Conservation (phyloP, 2,888 invertebrate species). For the Crioceris asparagi region DNA sequence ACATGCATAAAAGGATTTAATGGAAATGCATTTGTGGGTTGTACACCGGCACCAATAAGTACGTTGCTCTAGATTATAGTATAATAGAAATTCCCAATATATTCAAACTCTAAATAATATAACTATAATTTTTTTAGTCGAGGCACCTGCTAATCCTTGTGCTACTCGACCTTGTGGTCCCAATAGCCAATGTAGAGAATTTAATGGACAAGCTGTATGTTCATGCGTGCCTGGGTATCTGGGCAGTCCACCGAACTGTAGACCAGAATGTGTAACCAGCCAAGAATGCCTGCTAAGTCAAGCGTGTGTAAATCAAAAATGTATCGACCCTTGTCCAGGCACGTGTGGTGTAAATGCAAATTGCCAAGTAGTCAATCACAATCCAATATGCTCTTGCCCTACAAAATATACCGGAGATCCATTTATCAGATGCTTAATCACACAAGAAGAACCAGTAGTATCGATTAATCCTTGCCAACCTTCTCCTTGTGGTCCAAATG, state of each 20-base stretch:
- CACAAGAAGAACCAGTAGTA: constrained; percentile 26
- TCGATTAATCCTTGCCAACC: constrained; percentile 60
- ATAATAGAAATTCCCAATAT: background rate
- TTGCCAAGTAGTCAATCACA: constrained; percentile 71
- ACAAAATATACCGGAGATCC: constrained; percentile 61
- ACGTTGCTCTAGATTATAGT: constrained; percentile 9
- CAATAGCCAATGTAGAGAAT: constrained; percentile 63
- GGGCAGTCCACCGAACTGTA: constrained; percentile 66
- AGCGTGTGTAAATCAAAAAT: constrained; percentile 70
- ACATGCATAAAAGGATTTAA: constrained; percentile 53
- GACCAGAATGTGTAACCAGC: constrained; percentile 66
- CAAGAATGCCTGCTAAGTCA: constrained; percentile 63
- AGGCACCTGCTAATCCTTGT: constrained; percentile 51
- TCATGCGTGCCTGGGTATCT: constrained; percentile 60
- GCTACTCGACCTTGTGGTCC: constrained; percentile 66
- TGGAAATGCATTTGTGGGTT: constrained; percentile 59
- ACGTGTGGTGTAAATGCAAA: constrained; percentile 66
- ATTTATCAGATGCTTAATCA: constrained; percentile 54
- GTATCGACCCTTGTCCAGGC: constrained; percentile 71
- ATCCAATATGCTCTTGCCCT: constrained; percentile 68
- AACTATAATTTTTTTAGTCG: constrained; percentile 26
- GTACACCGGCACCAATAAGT: constrained; percentile 34
- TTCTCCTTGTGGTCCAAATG: constrained; percentile 72
- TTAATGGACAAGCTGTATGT: constrained; percentile 62
- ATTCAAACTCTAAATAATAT: background rate